Percentiles rank a stretch among this genome's conserved stretches.
phyloP scores from a whole-genome alignment of 2,113 vertebrate genomes.

The Prionailurus bengalensis region DNA sequence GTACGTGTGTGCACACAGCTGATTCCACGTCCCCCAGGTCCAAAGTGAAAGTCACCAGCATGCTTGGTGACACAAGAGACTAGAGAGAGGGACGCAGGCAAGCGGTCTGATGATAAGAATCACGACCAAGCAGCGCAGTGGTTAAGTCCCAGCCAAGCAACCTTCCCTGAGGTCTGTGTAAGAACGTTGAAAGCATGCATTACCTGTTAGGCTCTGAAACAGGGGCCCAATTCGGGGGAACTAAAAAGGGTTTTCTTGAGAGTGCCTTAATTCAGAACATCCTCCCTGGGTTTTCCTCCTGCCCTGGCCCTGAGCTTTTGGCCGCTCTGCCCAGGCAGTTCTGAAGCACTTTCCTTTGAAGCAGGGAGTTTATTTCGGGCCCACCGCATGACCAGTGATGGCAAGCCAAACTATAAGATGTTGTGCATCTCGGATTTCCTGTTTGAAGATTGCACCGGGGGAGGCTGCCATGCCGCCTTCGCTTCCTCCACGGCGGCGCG shows the following conservation, averaged over 20 bases:
- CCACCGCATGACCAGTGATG: slow-evolving; percentile 89
- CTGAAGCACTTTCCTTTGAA: slow-evolving; percentile 86
- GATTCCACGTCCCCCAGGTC: background rate
- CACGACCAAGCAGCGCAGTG: slow-evolving; percentile 35
- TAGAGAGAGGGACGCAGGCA: background rate
- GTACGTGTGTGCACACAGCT: background rate
- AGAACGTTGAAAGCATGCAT: slow-evolving; percentile 84
- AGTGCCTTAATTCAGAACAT: slow-evolving; percentile 84
- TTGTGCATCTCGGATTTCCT: slow-evolving; percentile 90
- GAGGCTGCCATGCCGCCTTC: slow-evolving; percentile 76
- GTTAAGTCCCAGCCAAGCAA: slow-evolving; percentile 12
- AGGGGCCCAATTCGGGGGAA: slow-evolving; percentile 57
- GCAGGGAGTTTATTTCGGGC: slow-evolving; percentile 91
- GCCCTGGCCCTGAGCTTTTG: slow-evolving; percentile 83
- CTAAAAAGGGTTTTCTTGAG: slow-evolving; percentile 73
- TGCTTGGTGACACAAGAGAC: background rate
- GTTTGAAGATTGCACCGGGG: slow-evolving; percentile 78
- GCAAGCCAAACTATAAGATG: slow-evolving; percentile 90
- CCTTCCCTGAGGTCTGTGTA: background rate
- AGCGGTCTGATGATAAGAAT: background rate
- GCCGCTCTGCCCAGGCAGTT: slow-evolving; percentile 87
- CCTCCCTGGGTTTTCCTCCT: slow-evolving; percentile 78
- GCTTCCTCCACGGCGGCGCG: slow-evolving; percentile 73
- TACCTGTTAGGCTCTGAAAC: slow-evolving; percentile 87
- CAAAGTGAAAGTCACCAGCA: background rate